Evolutionary conservation across 2,888 invertebrate genomes (phyloP).

Genomic region (Criorhina ranunculi): DNA sequence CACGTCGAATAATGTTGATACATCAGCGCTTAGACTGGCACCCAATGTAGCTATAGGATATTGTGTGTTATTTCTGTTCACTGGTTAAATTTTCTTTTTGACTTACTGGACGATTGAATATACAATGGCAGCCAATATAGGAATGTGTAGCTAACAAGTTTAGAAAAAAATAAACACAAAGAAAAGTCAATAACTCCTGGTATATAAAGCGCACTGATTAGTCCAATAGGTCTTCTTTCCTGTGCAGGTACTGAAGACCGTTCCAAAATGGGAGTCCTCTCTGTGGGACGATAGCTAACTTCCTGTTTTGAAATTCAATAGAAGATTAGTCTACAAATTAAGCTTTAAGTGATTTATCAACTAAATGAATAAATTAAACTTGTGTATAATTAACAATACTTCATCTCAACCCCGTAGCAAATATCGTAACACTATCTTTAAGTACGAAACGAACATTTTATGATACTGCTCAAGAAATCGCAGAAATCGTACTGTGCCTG

Average conservation of each 20-base stretch:
- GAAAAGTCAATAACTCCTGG: constrained; percentile 98
- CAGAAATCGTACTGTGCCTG: no score
- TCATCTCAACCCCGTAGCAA: no score
- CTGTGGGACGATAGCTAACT: constrained; percentile 82
- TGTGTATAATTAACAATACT: no score
- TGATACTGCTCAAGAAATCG: no score
- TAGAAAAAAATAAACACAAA: constrained; percentile 96
- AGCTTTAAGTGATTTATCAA: no score
- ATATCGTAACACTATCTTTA: no score
- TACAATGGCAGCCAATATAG: constrained; percentile 98
- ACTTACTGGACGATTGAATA: constrained; percentile 93
- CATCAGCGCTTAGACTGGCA: constrained; percentile 89
- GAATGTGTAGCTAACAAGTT: constrained; percentile 98
- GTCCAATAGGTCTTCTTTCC: constrained; percentile 80
- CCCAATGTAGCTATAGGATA: constrained; percentile 87
- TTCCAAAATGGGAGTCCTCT: constrained; percentile 83
- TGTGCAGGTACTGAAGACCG: constrained; percentile 69
- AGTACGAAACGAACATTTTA: no score
- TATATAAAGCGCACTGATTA: constrained; percentile 89
- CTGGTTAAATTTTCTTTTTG: no score
- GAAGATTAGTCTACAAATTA: not conserved
- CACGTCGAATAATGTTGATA: constrained; percentile 93
- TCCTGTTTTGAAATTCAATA: constrained; percentile 79
- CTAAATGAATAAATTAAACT: no score
- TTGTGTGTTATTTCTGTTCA: no score